Evolutionary conservation across 1,140 invertebrate species (phyloP).

Genomic region (Papilio glaucus): DNA sequence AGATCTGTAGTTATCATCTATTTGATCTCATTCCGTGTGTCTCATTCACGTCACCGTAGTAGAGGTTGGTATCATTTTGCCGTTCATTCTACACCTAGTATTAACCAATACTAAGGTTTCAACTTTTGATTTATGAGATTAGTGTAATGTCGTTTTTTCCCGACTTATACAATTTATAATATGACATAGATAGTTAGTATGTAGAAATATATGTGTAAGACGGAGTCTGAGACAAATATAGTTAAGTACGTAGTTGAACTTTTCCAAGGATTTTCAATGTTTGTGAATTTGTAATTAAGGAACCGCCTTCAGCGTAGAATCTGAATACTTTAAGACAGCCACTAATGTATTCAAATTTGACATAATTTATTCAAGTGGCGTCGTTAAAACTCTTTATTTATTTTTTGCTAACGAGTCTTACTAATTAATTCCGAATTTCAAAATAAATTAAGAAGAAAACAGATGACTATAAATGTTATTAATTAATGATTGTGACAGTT

Average conservation of each 20-base stretch:
- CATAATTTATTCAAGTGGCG: constrained; percentile 31
- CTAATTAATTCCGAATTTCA: constrained; percentile 13
- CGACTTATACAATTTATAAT: too few relatives aligned
- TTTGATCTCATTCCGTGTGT: too few relatives aligned
- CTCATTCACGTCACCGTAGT: too few relatives aligned
- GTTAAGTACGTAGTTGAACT: neutral
- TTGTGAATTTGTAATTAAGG: constrained; percentile 19
- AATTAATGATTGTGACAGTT: too few relatives aligned
- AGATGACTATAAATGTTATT: too few relatives aligned
- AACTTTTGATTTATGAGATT: too few relatives aligned
- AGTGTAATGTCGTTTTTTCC: too few relatives aligned
- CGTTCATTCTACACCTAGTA: too few relatives aligned
- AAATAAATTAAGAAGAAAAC: neutral
- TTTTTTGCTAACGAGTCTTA: constrained; percentile 28
- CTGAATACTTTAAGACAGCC: constrained; percentile 19
- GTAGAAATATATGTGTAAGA: neutral
- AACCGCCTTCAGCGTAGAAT: neutral
- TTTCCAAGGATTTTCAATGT: neutral
- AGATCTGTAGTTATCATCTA: too few relatives aligned
- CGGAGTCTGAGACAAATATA: neutral
- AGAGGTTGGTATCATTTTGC: too few relatives aligned
- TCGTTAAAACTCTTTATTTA: constrained; percentile 35
- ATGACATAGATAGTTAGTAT: neutral
- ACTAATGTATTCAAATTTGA: constrained; percentile 34
- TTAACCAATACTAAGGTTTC: too few relatives aligned